phyloP scores from a whole-genome alignment of 2,888 invertebrate species.

The Nesidiocoris tenuis region DNA sequence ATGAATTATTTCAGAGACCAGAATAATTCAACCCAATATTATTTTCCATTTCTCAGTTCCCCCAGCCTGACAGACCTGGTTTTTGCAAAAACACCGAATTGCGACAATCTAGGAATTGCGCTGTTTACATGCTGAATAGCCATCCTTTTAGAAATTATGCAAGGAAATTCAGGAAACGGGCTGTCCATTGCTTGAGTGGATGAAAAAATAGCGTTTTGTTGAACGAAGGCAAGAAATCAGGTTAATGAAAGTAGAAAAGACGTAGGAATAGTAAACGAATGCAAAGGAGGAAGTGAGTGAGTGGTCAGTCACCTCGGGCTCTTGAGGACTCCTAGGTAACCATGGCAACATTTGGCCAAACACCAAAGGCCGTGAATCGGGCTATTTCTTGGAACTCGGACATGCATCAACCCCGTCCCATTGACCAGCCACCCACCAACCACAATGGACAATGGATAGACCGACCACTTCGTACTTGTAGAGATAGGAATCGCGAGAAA shows the following conservation, averaged over 20 bases:
- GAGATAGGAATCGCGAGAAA: background rate
- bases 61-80: too few species aligned
- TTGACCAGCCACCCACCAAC: background rate
- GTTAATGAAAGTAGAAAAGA: constrained; percentile 18
- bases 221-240: constrained; percentile 21
- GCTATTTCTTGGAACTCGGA: constrained; percentile 8
- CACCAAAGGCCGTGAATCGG: constrained; percentile 12
- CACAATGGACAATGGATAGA: background rate
- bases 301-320: constrained; percentile 35
- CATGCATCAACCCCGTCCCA: constrained; percentile 6
- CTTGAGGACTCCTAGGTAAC: background rate
- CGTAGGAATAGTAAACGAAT: background rate
- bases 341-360: constrained; percentile 27
- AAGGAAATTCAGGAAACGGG: too few species aligned
- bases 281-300: constrained; percentile 11
- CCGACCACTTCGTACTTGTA: background rate
- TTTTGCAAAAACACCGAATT: too few species aligned
- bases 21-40: too few species aligned
- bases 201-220: background rate
- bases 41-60: too few species aligned
- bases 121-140: too few species aligned
- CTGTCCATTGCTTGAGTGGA: too few species aligned
- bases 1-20: too few species aligned
- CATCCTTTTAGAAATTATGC: too few species aligned
- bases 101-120: too few species aligned